These are phyloP conservation scores for Ellobius talpinus DNA, from an alignment of 2,113 vertebrate species.

Conservation along the genomic window DNA sequence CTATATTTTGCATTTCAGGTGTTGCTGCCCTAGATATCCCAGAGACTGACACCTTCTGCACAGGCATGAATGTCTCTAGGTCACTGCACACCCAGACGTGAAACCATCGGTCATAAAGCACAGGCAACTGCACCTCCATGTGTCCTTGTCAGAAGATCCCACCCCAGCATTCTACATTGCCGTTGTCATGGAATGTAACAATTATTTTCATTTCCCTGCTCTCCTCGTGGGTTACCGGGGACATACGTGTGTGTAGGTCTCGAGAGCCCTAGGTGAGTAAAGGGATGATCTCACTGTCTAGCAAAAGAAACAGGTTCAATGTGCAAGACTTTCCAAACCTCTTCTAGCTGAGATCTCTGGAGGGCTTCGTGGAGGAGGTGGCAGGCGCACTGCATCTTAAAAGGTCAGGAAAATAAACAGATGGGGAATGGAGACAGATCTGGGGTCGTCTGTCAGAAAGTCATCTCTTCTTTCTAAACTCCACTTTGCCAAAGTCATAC, in stretches of 20 bases:
- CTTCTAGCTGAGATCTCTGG: background rate
- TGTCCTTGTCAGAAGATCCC: background rate
- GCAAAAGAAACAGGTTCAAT: background rate
- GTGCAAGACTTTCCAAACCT: background rate
- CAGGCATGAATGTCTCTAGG: background rate
- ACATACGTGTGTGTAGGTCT: background rate
- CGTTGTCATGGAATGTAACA: background rate
- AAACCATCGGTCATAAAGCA: background rate
- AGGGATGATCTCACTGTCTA: slow-evolving; percentile 56
- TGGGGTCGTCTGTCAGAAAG: background rate
- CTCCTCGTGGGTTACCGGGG: background rate
- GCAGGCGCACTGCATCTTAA: background rate
- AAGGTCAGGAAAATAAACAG: background rate
- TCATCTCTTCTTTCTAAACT: background rate
- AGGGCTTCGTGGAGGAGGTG: slow-evolving; percentile 49
- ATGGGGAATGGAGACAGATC: background rate
- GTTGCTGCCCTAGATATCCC: background rate
- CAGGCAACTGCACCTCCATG: background rate
- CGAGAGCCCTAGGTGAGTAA: background rate
- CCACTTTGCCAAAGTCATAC: background rate
- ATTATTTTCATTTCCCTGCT: background rate
- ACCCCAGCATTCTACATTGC: background rate
- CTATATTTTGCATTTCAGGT: background rate
- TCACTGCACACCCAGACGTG: background rate
- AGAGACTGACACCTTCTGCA: background rate